phyloP scores from a whole-genome alignment of 1,140 invertebrate species.

The Mactra quadrangularis region DNA sequence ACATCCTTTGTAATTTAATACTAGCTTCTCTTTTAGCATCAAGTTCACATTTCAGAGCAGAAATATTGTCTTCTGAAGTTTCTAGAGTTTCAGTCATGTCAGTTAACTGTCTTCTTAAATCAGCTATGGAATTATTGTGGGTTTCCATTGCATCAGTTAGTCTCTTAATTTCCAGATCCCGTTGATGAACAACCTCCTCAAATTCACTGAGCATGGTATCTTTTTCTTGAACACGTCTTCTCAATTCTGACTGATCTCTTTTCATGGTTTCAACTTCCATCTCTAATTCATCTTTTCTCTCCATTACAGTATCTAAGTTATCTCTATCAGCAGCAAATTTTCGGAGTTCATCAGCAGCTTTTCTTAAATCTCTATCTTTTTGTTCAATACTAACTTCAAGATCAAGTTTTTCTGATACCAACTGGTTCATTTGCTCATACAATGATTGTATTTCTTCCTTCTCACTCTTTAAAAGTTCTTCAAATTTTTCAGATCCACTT shows the following conservation, averaged over 20 bases:
- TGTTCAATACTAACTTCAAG: slow-evolving; percentile 50
- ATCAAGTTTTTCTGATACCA: slow-evolving; percentile 57
- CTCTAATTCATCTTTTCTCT: slow-evolving; percentile 26
- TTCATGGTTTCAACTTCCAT: slow-evolving; percentile 41
- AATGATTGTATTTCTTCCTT: slow-evolving; percentile 53
- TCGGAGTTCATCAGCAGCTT: slow-evolving; percentile 53
- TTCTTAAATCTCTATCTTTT: slow-evolving; percentile 52
- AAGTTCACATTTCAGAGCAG: slow-evolving; percentile 29
- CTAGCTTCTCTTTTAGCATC: slow-evolving; percentile 37
- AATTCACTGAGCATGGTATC: slow-evolving; percentile 54
- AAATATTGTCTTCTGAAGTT: slow-evolving; percentile 19
- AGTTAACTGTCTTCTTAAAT: slow-evolving; percentile 57
- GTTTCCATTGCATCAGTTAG: slow-evolving; percentile 57
- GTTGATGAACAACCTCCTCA: slow-evolving; percentile 58
- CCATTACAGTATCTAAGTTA: slow-evolving; percentile 48
- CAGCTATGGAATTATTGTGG: slow-evolving; percentile 29
- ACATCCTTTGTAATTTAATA: slow-evolving; percentile 32
- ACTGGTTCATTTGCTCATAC: slow-evolving; percentile 59
- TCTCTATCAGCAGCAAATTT: slow-evolving; percentile 51
- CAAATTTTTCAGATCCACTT: slow-evolving; percentile 43
- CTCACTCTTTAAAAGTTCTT: slow-evolving; percentile 51
- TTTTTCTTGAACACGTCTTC: slow-evolving; percentile 49
- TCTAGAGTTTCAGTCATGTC: slow-evolving; percentile 39
- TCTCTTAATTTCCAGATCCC: slow-evolving; percentile 29
- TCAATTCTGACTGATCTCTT: slow-evolving; percentile 24